Conservation (phyloP, 2,888 invertebrate genomes). For the Ormyrus labotus region DNA sequence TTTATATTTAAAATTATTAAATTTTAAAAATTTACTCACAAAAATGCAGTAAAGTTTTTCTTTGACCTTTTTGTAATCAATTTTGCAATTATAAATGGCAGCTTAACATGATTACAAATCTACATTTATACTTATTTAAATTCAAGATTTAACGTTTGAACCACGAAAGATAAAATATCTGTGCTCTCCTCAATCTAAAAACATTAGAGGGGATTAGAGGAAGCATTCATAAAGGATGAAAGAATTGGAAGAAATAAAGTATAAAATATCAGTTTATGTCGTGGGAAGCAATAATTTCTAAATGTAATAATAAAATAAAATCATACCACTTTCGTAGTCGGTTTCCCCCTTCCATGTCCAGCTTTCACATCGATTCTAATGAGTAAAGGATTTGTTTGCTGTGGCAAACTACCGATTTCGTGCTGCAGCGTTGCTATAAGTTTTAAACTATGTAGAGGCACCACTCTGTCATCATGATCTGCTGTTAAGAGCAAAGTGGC, state of each 20-base stretch:
- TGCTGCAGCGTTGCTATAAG: slow-evolving; percentile 94
- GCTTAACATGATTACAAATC: slow-evolving; percentile 18
- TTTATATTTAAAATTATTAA: slow-evolving; percentile 33
- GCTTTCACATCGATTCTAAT: slow-evolving; percentile 95
- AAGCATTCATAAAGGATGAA: background rate
- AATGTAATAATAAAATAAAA: slow-evolving; percentile 2
- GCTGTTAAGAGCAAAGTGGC: slow-evolving; percentile 94
- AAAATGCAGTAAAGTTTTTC: slow-evolving; percentile 38
- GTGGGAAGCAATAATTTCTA: background rate
- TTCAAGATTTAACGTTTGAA: slow-evolving; percentile 83
- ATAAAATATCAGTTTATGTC: slow-evolving; percentile 10
- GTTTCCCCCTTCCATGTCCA: slow-evolving; percentile 98
- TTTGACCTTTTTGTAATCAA: slow-evolving; percentile 43
- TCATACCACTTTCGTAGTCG: slow-evolving; percentile 92
- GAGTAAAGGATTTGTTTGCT: slow-evolving; percentile 90
- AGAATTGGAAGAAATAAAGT: background rate
- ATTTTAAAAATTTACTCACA: slow-evolving; percentile 34
- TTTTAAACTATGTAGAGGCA: slow-evolving; percentile 97
- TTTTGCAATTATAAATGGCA: slow-evolving; percentile 31
- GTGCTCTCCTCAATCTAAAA: slow-evolving; percentile 93
- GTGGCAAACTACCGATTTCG: slow-evolving; percentile 79
- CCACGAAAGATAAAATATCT: slow-evolving; percentile 91
- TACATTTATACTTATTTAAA: slow-evolving; percentile 73
- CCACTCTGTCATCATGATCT: slow-evolving; percentile 99
- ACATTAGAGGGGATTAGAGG: slow-evolving; percentile 5